Evolutionary conservation across 2,797 vertebrate species (phyloP).

Genomic region (Sciurus vulgaris): DNA sequence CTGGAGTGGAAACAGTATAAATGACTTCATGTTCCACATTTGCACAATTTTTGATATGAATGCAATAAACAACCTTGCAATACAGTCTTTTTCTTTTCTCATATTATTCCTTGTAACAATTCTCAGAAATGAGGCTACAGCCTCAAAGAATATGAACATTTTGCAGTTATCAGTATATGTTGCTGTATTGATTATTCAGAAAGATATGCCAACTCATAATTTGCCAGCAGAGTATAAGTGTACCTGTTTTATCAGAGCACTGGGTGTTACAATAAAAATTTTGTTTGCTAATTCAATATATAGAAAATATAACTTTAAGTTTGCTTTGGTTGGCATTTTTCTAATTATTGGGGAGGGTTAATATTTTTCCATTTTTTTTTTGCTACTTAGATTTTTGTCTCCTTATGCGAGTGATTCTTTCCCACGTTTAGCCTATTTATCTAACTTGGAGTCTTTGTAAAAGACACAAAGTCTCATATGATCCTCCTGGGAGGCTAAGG

Average conservation of each 20-base stretch:
- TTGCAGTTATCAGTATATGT: neutral
- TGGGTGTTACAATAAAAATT: neutral
- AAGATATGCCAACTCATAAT: neutral
- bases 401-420: neutral
- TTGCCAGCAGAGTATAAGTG: neutral
- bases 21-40: neutral
- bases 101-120: neutral
- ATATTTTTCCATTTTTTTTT: neutral
- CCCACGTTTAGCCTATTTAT: neutral
- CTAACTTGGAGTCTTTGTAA: neutral
- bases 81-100: neutral
- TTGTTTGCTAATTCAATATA: neutral
- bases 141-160: neutral
- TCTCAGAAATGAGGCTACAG: neutral
- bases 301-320: neutral
- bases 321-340: neutral
- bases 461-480: neutral
- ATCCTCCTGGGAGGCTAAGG: neutral
- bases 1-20: neutral
- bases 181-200: neutral
- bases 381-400: neutral
- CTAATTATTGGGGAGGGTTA: neutral
- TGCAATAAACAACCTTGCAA: neutral
- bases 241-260: neutral
- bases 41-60: too few species aligned